A percentile compares a stretch with the other conserved stretches of the same genome.
These are phyloP conservation scores for Hydriomena furcata DNA, from an alignment of 2,888 invertebrate genomes.

Conservation along the genomic window DNA sequence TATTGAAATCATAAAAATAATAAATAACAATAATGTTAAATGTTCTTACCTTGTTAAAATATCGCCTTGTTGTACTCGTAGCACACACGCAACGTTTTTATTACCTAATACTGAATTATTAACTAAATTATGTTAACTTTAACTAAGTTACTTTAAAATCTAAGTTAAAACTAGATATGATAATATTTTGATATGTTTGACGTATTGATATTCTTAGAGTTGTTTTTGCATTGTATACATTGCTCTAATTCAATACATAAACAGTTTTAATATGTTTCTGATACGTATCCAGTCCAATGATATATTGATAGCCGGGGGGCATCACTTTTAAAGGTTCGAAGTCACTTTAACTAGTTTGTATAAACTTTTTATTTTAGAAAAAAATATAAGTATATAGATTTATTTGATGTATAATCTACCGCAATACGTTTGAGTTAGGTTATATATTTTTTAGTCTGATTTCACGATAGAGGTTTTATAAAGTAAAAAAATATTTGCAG, in stretches of 20 bases:
- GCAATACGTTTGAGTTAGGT: no score
- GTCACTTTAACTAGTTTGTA: slow-evolving; percentile 1
- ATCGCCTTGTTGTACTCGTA: not conserved
- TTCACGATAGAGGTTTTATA: no score
- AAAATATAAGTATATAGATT: no score
- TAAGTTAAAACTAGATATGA: slow-evolving; percentile 51
- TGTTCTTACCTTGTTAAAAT: no score
- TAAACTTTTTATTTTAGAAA: no score
- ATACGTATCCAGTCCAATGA: slow-evolving; percentile 40
- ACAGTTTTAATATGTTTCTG: slow-evolving; percentile 48
- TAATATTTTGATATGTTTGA: slow-evolving; percentile 75
- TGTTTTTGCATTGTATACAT: slow-evolving; percentile 74
- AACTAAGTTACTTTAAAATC: slow-evolving; percentile 18
- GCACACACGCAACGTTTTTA: slow-evolving; percentile 7
- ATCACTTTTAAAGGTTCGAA: slow-evolving; percentile 68
- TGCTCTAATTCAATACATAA: slow-evolving; percentile 73
- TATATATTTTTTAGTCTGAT: no score
- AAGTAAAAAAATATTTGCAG: slow-evolving; percentile 18
- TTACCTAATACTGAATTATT: slow-evolving; percentile 1
- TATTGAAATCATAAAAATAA: no score
- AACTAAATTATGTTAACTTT: slow-evolving; percentile 1
- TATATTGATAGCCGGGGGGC: slow-evolving; percentile 55
- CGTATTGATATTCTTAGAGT: slow-evolving; percentile 81
- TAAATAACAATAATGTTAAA: no score
- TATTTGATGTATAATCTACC: no score